Conservation (phyloP, 2,888 invertebrate species). For the Balanococcus diminutus region DNA sequence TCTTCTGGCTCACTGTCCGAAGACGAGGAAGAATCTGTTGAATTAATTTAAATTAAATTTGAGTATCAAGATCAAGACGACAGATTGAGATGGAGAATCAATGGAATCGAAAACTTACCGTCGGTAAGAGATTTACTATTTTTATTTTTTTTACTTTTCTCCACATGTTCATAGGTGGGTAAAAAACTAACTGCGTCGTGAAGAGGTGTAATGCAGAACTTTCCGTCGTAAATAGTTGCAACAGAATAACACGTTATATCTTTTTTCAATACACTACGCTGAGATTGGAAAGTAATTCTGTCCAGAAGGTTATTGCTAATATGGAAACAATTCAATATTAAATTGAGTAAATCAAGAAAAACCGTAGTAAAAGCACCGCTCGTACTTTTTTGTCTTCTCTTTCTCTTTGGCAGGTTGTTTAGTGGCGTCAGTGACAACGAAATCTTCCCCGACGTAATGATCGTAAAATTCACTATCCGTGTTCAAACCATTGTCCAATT, state of each 20-base stretch:
- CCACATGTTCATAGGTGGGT: conserved; percentile 36
- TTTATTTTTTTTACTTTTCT: conserved; percentile 31
- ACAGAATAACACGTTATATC: conserved; percentile 43
- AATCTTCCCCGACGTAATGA: not conserved
- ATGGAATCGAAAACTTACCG: not conserved
- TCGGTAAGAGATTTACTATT: not conserved
- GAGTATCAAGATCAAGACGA: not conserved
- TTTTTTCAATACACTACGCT: conserved; percentile 44
- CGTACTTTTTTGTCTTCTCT: not conserved
- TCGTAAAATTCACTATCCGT: conserved; percentile 33
- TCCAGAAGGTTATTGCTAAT: not conserved
- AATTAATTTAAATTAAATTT: not conserved
- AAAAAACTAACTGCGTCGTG: conserved; percentile 47
- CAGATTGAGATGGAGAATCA: not conserved
- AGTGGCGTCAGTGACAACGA: not conserved
- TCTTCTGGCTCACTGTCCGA: conserved; percentile 32
- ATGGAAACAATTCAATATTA: not conserved
- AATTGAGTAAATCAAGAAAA: not conserved
- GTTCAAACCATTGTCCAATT: conserved; percentile 26
- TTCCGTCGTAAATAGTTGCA: conserved; percentile 41
- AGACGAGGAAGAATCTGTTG: not conserved
- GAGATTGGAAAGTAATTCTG: conserved; percentile 43
- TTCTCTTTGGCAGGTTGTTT: not conserved
- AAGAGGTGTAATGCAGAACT: conserved; percentile 47
- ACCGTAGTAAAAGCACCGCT: not conserved